phyloP scores from a whole-genome alignment of 2,113 vertebrate species.

The Microtus richardsoni region DNA sequence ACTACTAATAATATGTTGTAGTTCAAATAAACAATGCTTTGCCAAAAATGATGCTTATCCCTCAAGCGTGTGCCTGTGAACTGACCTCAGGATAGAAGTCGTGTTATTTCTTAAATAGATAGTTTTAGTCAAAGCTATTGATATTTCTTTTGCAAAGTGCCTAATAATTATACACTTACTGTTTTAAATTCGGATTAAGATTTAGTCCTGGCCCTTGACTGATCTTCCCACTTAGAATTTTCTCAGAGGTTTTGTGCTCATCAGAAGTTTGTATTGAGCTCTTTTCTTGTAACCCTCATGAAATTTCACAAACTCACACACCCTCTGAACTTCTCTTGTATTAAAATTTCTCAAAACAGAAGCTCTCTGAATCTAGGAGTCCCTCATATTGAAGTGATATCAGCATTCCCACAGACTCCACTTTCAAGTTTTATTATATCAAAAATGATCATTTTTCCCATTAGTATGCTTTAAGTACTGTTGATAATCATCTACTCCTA shows the following conservation, averaged over 20 bases:
- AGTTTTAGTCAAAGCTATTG: slow-evolving; percentile 4
- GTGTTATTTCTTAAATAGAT: slow-evolving; percentile 54
- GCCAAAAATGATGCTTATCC: slow-evolving; percentile 44
- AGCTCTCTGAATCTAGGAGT: not conserved
- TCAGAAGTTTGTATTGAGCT: slow-evolving; percentile 48
- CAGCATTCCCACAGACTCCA: not conserved
- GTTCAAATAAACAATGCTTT: slow-evolving; percentile 49
- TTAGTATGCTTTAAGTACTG: not conserved
- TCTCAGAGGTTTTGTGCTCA: not conserved
- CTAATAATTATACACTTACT: slow-evolving; percentile 48
- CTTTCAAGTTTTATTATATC: not conserved
- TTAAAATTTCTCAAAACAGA: not conserved
- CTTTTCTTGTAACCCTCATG: not conserved
- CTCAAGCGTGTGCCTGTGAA: not conserved
- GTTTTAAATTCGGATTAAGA: slow-evolving; percentile 65
- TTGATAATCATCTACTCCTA: not conserved
- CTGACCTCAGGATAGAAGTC: not conserved
- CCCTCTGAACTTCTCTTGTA: not conserved
- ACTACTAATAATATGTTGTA: slow-evolving; percentile 66
- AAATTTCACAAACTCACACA: not conserved
- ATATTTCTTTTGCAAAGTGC: slow-evolving; percentile 53
- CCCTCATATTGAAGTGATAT: not conserved
- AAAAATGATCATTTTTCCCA: not conserved
- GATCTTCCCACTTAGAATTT: slow-evolving; percentile 55
- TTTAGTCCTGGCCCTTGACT: slow-evolving; percentile 47